Evolutionary conservation across 23 tunicate species (phyloP).

Genomic region (Ascidia mentula): DNA sequence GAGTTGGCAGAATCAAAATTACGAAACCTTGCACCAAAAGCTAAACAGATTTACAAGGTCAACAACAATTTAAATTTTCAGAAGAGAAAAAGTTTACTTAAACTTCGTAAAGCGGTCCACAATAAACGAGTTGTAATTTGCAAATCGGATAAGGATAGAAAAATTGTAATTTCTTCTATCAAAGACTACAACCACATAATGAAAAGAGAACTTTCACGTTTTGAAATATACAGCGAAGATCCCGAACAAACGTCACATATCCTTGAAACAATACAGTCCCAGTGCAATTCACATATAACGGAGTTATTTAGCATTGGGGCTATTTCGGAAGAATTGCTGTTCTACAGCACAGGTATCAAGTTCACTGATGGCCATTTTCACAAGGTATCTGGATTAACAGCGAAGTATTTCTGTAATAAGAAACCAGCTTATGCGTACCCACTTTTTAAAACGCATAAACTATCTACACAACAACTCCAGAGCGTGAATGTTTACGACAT

Average conservation of each 20-base stretch:
- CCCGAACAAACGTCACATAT: neutral
- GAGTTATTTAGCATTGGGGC: neutral
- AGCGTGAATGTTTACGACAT: neutral
- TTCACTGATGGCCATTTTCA: neutral
- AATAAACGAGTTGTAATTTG: neutral
- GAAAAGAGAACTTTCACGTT: neutral
- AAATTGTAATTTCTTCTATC: neutral
- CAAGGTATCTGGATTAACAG: neutral
- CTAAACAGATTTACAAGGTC: neutral
- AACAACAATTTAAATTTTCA: neutral
- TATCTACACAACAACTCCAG: neutral
- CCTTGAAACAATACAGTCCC: neutral
- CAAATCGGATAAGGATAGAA: neutral
- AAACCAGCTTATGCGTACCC: constrained; percentile 9
- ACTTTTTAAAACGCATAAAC: constrained; percentile 21
- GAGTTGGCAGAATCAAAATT: neutral
- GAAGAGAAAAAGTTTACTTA: neutral
- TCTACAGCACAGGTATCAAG: neutral
- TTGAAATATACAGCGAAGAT: neutral
- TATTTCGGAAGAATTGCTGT: neutral
- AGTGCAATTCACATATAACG: neutral
- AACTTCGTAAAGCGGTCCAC: neutral
- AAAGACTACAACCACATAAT: neutral
- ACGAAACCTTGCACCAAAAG: neutral
- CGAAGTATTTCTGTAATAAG: neutral